These are phyloP conservation scores for Lutjanus campechanus DNA, from an alignment of 2,797 vertebrate species.

Conservation along the genomic window DNA sequence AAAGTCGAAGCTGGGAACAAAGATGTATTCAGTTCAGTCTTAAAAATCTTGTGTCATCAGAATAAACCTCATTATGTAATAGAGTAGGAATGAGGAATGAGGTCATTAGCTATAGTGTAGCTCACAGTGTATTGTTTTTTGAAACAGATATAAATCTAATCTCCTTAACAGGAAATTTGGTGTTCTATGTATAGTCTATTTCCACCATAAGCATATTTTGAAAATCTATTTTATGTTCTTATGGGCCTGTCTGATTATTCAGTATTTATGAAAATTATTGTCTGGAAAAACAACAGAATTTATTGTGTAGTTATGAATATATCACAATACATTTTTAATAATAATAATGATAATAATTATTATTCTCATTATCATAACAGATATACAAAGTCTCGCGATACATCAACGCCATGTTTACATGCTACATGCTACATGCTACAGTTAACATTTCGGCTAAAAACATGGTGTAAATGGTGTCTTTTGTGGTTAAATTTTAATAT, in stretches of 20 bases:
- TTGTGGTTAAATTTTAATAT: no score
- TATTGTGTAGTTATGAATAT: no score
- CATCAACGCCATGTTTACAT: no score
- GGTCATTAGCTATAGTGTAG: constrained; percentile 6
- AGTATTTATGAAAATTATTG: neutral
- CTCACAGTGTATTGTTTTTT: neutral
- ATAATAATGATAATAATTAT: no score
- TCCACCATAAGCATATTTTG: neutral
- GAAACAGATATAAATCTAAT: constrained; percentile 25
- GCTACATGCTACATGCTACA: no score
- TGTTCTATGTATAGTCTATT: neutral
- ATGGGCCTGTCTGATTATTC: neutral
- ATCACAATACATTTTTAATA: no score
- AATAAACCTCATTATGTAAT: constrained; percentile 19
- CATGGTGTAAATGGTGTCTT: no score
- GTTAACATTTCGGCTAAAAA: no score
- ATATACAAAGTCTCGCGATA: no score
- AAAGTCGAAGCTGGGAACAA: constrained; percentile 17
- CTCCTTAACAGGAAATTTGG: neutral
- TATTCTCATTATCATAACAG: no score
- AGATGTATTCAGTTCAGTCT: neutral
- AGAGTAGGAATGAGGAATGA: neutral
- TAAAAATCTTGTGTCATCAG: constrained; percentile 3
- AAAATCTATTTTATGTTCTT: neutral
- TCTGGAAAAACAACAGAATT: neutral